Evolutionary conservation across 2,797 vertebrate genomes (phyloP), one percentile per base, ranked within the genome.

Genomic region (Columba guinea): DNA sequence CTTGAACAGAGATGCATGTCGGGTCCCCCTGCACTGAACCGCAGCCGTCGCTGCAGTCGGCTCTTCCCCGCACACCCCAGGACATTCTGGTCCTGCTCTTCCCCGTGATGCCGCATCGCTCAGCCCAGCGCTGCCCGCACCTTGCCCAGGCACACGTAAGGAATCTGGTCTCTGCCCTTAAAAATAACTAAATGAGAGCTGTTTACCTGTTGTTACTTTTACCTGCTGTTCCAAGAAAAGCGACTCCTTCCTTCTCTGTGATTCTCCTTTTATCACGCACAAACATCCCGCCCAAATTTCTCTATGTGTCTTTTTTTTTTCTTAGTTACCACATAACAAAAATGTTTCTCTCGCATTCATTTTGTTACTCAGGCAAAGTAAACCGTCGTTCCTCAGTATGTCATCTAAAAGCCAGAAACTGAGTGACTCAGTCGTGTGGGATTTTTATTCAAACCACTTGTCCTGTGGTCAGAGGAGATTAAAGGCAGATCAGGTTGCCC

Each of bases 381-480:
- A 99, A 98, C 98, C 98, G 97, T 98, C 85, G 89, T 97, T 99
- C 97, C 97, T 98, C 97, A 75, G 98, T 93, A 97, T 97, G 97
- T 97, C 95, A 87, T 98, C 95, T 76, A 80, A 96, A 94, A 97
- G 97, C 94, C 96, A 97, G 98, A 96, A 96, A 71, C 92, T 97
- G 97, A 98, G 97, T 98, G 98, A 98, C 98, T 98, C 98, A 98
- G 98, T 96, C 98, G 95, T 97, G 98, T 98, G 98, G 98, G 97
- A 95, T 96, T 99, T 99, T 99, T 98, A 99, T 99, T 98, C 97
- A 98, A 99, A 99, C 98, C 98, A 99, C 98, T 99, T 98, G 98
- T 96, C 97, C 96, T 97, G 98, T 96, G 97, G 97, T 97, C 92
- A 58, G 95, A 93, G 92, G 35, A 97, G 97, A 98, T 98, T 97